A percentile compares a stretch with the other conserved stretches of the same genome.
phyloP scores from a whole-genome alignment of 2,113 vertebrate species.

The Pampusana beccarii region DNA sequence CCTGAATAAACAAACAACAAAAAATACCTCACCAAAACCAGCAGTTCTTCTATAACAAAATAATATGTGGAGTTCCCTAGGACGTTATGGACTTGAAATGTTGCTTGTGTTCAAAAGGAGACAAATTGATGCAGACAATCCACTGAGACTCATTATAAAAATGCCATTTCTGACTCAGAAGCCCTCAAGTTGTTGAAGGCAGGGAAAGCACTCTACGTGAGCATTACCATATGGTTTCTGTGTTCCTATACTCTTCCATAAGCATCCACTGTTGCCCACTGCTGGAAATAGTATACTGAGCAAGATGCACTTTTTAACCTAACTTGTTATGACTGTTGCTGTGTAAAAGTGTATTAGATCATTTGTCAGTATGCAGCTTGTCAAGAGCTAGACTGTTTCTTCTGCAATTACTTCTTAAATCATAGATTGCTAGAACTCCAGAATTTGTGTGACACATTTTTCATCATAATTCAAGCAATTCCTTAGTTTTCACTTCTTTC shows the following conservation, averaged over 20 bases:
- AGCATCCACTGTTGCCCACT: not conserved
- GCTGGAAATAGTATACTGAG: not conserved
- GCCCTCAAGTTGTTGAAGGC: not conserved
- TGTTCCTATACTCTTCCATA: not conserved
- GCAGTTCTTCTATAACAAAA: not conserved
- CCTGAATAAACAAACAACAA: not conserved
- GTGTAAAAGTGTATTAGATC: not conserved
- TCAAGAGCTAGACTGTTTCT: not conserved
- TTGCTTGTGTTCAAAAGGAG: not conserved
- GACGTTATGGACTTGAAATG: not conserved
- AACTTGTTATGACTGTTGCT: fast-evolving
- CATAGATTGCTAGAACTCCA: not conserved
- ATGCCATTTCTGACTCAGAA: not conserved
- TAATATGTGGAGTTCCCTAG: not conserved
- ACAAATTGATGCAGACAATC: not conserved
- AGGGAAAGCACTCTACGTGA: not conserved
- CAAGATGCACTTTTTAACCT: not conserved
- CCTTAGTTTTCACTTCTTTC: not conserved
- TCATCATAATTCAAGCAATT: not conserved
- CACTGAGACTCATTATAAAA: not conserved
- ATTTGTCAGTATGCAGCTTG: not conserved
- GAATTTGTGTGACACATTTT: not conserved
- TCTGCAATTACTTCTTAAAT: not conserved
- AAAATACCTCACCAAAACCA: not conserved
- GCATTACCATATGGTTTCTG: not conserved